Percentiles rank a stretch among this genome's conserved stretches.
Conservation (phyloP, 2,797 vertebrate species). For the Hylomyscus alleni region DNA sequence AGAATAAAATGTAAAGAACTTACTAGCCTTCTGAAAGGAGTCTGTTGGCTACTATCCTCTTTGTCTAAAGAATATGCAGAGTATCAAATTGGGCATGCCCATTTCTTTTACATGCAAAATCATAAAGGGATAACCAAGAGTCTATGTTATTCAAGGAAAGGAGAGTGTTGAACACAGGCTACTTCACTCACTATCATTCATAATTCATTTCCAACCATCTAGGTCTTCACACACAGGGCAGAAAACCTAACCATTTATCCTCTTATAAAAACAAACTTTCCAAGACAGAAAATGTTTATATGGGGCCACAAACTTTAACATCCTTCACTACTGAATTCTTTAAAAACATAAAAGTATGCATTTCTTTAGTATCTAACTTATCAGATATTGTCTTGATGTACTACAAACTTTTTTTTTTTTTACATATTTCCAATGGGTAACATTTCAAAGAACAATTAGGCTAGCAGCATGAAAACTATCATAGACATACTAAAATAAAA, state of each 20-base stretch:
- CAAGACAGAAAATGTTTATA: not conserved
- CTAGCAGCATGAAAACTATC: slow-evolving; percentile 81
- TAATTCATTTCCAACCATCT: not conserved
- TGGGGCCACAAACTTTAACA: slow-evolving; percentile 26
- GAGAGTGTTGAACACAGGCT: not conserved
- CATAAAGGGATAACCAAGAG: not conserved
- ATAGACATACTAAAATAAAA: slow-evolving; percentile 78
- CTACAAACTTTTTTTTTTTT: slow-evolving; percentile 11
- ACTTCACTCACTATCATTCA: not conserved
- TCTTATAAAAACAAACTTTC: slow-evolving; percentile 24
- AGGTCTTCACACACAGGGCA: not conserved
- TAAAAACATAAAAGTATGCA: not conserved
- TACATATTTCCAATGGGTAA: slow-evolving; percentile 72
- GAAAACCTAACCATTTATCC: not conserved
- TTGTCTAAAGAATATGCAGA: not conserved
- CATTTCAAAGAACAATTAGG: slow-evolving; percentile 81
- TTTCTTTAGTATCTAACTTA: slow-evolving; percentile 43
- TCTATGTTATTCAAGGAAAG: not conserved
- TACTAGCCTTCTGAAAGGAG: not conserved
- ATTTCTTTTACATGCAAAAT: not conserved
- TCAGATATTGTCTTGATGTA: slow-evolving; percentile 23
- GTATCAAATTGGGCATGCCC: not conserved
- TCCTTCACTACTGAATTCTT: slow-evolving; percentile 5
- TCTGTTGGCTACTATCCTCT: not conserved
- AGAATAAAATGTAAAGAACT: slow-evolving; percentile 9